phyloP scores from a whole-genome alignment of 2,888 invertebrate genomes.

The Melanotus villosus region DNA sequence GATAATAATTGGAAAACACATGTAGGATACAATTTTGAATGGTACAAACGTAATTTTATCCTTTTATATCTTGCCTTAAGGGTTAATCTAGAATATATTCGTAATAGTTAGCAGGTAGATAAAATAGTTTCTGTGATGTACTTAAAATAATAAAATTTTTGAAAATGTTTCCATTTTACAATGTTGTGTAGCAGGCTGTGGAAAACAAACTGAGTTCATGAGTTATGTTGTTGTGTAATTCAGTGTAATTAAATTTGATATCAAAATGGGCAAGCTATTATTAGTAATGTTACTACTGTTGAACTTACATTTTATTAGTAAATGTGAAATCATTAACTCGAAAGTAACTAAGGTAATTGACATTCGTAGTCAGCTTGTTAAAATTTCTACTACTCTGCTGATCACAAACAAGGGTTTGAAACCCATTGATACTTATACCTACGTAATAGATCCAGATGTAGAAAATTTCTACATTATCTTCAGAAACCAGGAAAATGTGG shows the following conservation, averaged over 20 bases:
- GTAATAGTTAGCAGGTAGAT: conserved; percentile 5
- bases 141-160: too few species aligned
- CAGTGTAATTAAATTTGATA: not conserved
- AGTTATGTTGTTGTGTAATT: not conserved
- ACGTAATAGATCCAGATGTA: conserved; percentile 37
- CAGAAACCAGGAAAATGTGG: conserved; percentile 2
- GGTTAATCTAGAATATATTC: conserved; percentile 62
- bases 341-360: conserved; percentile 36
- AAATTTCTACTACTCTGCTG: conserved; percentile 26
- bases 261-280: conserved; percentile 7
- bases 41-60: conserved; percentile 85
- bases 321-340: conserved; percentile 42
- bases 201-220: not conserved
- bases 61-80: conserved; percentile 75
- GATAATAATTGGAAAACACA: conserved; percentile 86
- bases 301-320: not conserved
- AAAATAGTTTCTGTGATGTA: not conserved
- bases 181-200: not conserved
- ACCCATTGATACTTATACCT: conserved; percentile 25
- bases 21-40: conserved; percentile 83
- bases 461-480: conserved; percentile 34
- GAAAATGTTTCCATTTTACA: too few species aligned
- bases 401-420: conserved; percentile 25
- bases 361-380: conserved; percentile 44
- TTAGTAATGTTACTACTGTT: not conserved